phyloP scores from a whole-genome alignment of 2,797 vertebrate genomes.

The Ibycter americanus region DNA sequence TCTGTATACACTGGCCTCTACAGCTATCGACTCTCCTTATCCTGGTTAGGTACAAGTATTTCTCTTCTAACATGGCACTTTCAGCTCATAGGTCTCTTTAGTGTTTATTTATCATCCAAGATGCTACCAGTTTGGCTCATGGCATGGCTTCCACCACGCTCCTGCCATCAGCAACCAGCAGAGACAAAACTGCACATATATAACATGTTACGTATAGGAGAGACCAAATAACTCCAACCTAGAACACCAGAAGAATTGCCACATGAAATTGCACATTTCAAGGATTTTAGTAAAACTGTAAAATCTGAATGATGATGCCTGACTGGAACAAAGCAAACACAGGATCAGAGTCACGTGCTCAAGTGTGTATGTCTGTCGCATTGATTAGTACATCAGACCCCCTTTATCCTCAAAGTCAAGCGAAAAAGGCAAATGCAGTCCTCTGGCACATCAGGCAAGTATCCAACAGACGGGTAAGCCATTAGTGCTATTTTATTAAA shows the following conservation, averaged over 20 bases:
- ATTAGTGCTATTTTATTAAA: background rate
- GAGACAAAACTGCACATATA: background rate
- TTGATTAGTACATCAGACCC: background rate
- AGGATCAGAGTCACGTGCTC: background rate
- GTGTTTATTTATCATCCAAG: background rate
- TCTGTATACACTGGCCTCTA: background rate
- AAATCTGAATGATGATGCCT: background rate
- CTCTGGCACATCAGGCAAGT: background rate
- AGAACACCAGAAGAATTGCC: background rate
- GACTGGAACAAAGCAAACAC: background rate
- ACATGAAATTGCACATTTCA: accelerated
- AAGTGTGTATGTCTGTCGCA: no score
- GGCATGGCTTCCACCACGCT: background rate
- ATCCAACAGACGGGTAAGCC: background rate
- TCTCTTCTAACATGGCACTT: background rate
- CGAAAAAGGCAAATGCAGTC: background rate
- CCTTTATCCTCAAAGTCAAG: background rate
- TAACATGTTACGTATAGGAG: accelerated
- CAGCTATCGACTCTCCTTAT: background rate
- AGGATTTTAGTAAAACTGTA: background rate
- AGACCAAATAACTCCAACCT: background rate
- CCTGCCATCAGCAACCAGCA: background rate
- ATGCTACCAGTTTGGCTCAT: background rate
- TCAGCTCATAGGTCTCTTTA: background rate
- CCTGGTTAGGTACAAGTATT: background rate